Evolutionary conservation across 2,113 vertebrate genomes (phyloP).

Genomic region (Dasyurus viverrinus): DNA sequence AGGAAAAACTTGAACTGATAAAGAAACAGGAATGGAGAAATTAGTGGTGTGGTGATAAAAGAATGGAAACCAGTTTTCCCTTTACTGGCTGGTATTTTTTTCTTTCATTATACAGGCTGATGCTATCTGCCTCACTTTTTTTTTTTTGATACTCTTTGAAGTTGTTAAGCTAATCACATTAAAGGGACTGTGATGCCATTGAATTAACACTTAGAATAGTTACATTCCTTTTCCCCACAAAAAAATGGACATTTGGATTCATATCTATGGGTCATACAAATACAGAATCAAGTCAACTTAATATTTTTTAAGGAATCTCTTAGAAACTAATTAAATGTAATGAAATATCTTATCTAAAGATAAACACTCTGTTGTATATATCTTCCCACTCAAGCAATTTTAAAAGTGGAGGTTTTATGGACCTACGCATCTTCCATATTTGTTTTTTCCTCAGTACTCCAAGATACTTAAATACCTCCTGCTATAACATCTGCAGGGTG

Average conservation of each 20-base stretch:
- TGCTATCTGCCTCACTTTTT: not conserved
- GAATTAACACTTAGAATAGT: not conserved
- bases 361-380: accelerated
- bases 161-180: not conserved
- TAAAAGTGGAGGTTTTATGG: not conserved
- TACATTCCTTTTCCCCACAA: not conserved
- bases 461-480: not conserved
- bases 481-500: not conserved
- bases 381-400: not conserved
- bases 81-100: not conserved
- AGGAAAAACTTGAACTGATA: not conserved
- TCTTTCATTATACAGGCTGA: not conserved
- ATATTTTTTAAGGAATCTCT: not conserved
- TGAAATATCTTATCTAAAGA: not conserved
- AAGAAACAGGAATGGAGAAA: not conserved
- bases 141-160: not conserved
- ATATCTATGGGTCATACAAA: not conserved
- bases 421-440: accelerated
- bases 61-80: not conserved
- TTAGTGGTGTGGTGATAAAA: not conserved
- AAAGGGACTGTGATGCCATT: not conserved
- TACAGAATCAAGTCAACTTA: not conserved
- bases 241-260: not conserved
- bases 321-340: not conserved
- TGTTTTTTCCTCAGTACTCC: not conserved